phyloP scores from a whole-genome alignment of 2,797 vertebrate species.

The Masticophis lateralis region DNA sequence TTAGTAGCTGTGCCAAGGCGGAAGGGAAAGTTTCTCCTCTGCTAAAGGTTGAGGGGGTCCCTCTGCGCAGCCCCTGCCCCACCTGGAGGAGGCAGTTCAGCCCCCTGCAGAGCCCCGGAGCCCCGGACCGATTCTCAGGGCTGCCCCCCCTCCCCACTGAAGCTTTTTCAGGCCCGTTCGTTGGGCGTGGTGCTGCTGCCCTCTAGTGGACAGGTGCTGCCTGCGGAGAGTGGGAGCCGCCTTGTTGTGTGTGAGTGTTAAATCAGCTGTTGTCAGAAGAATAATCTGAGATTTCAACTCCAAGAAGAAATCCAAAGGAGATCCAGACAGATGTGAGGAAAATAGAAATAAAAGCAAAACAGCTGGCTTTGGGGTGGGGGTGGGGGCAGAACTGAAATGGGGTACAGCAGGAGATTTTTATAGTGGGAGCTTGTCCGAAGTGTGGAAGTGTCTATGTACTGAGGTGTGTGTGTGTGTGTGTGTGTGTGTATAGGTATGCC shows the following conservation, averaged over 20 bases:
- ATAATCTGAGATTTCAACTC: not conserved
- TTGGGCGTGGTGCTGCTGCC: not conserved
- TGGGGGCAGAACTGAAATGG: not conserved
- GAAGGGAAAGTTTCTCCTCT: not conserved
- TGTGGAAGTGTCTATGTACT: not conserved
- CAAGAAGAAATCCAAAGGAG: not conserved
- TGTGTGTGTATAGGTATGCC: not conserved
- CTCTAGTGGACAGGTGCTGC: not conserved
- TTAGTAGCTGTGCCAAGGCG: not conserved
- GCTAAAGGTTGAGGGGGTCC: not conserved
- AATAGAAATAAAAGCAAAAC: not conserved
- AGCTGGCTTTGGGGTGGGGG: not conserved
- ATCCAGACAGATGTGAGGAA: not conserved
- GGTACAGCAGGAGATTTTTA: too few species aligned
- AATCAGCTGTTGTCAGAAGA: not conserved
- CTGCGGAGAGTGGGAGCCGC: too few species aligned
- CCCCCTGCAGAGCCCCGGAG: not conserved
- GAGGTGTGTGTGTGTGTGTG: too few species aligned
- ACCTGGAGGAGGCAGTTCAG: not conserved
- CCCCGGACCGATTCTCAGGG: too few species aligned
- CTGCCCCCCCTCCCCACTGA: accelerated
- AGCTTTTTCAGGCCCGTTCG: accelerated
- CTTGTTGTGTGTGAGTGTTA: not conserved
- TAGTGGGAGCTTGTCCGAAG: too few species aligned
- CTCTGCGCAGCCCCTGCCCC: not conserved